phyloP scores from a whole-genome alignment of 2,888 invertebrate genomes.

The Himalopsyche anomala region DNA sequence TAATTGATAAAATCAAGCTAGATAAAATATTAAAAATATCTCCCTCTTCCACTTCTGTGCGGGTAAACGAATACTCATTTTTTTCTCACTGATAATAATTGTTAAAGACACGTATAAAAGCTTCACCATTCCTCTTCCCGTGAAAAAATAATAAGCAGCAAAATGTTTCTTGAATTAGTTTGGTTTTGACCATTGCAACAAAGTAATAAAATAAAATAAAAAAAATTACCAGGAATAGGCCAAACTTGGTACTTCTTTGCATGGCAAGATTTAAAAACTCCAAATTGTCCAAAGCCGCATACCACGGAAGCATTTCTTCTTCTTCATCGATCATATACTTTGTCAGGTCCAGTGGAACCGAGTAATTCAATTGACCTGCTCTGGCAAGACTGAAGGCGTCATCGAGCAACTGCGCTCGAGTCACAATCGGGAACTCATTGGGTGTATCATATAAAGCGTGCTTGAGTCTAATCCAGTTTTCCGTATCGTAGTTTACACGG shows the following conservation, averaged over 20 bases:
- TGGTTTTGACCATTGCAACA: too few species aligned
- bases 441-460: conserved; percentile 75
- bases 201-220: conserved; percentile 3
- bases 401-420: conserved; percentile 84
- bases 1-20: too few species aligned
- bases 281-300: conserved; percentile 77
- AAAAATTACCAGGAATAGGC: conserved; percentile 73
- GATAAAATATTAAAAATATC: too few species aligned
- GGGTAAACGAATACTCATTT: too few species aligned
- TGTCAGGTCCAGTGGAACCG: conserved; percentile 79
- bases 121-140: too few species aligned
- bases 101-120: too few species aligned
- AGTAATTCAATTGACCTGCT: conserved; percentile 77
- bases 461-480: conserved; percentile 77
- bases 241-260: conserved; percentile 74
- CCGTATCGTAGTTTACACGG: conserved; percentile 79
- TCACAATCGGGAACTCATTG: conserved; percentile 76
- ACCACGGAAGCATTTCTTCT: conserved; percentile 83
- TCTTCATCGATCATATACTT: conserved; percentile 79
- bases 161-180: too few species aligned
- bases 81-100: too few species aligned
- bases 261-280: conserved; percentile 75
- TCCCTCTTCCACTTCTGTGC: too few species aligned
- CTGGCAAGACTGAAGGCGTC: conserved; percentile 83
- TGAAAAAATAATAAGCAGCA: too few species aligned